Base-by-base conservation (phyloP, 2,888 invertebrate genomes). In the Lasius fuliginosus region DNA sequence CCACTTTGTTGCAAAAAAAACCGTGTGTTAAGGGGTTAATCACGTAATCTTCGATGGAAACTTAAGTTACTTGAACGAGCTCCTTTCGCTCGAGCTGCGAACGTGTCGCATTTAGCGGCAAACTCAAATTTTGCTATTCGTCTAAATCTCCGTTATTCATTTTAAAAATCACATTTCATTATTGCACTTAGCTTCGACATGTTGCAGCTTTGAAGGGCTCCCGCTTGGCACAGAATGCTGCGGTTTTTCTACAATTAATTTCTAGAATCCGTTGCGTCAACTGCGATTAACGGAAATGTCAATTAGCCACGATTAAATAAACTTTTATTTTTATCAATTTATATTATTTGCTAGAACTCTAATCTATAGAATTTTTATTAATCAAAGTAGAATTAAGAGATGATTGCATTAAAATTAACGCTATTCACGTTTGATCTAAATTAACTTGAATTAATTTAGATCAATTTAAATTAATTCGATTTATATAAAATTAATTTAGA, bases 181-280 rank as follows among this genome's bases (percentile, higher is more conserved):
- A 56, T 56, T 76, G 27, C 18, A 40, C 56, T 69, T 60, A 81
- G 33, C 36, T 81, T 60, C 33, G 46, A 46, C 79, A 81, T 46
- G 60, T 12, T 27, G 60, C 74, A 81, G 73, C 60, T 46, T 58
- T 73, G 27, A 27, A 73, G 33, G 36, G 27, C 46, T 73, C 46
- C 74, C 36, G 79, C 74, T 73, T 81, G 79, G 73, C 73, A 60
- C 64, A 76, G 71, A 85, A 76, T 76, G 85, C 67, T 85, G 65
- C n/a, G 46, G 56, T 62, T 83, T 68, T 58, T 69, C 73, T 81
- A 81, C 3, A 81, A 60, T 71, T 79, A 79, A 77, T 58, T 69
- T 36, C 73, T 73, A 81, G 27, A 81, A 73, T 60, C 60, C 36
- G 46, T 81, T 73, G 79, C 60, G 71, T 42, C 74, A 71, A 73